These are phyloP conservation scores for Uria lomvia DNA, from an alignment of 2,113 vertebrate species.

Conservation along the genomic window DNA sequence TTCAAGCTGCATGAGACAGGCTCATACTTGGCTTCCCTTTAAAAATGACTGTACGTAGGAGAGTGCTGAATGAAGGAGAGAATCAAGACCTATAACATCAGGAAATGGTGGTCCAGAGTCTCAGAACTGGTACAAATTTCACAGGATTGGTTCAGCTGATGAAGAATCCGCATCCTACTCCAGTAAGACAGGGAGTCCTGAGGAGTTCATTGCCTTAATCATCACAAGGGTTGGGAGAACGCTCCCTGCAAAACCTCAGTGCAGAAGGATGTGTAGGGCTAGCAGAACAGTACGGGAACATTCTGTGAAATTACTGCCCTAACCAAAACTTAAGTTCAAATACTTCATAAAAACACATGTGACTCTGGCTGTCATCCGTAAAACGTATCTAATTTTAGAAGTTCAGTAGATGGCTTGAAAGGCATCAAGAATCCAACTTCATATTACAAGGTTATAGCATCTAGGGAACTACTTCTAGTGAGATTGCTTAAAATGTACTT, in stretches of 20 bases:
- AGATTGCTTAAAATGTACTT: not conserved
- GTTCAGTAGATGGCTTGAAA: not conserved
- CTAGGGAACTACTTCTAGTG: not conserved
- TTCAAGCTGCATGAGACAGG: not conserved
- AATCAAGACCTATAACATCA: rapidly evolving
- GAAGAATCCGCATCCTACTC: not conserved
- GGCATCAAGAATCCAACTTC: not conserved
- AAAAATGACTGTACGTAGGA: not conserved
- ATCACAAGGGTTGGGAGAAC: not conserved
- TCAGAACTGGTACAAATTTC: not conserved
- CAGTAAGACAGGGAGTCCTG: not conserved
- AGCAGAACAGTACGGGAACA: not conserved
- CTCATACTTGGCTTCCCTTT: not conserved
- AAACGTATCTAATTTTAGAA: not conserved
- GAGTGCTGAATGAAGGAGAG: not conserved
- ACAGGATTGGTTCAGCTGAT: not conserved
- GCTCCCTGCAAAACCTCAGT: not conserved
- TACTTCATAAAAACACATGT: not conserved
- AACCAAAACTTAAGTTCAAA: not conserved
- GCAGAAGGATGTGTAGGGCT: not conserved
- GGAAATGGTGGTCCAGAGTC: not conserved
- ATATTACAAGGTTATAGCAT: not conserved
- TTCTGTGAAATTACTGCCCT: not conserved
- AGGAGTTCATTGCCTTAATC: not conserved
- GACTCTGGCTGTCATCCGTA: not conserved